Evolutionary conservation across 2,888 invertebrate genomes (phyloP), one percentile per base, ranked within the genome.

Genomic region (Lycophotia porphyrea): DNA sequence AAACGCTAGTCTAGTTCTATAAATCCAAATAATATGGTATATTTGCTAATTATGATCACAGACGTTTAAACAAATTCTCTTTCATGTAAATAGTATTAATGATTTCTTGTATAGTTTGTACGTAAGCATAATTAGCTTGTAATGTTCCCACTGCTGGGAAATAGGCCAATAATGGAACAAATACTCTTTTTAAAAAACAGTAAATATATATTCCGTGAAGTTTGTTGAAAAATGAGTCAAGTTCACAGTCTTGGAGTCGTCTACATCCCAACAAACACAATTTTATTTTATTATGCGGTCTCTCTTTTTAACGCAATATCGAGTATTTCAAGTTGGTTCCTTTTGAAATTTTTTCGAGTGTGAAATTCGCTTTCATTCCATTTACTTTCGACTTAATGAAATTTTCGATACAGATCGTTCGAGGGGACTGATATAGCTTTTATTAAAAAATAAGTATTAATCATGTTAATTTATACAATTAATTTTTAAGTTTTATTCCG

Each of bases 271-370:
- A 91, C 92, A 93, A 94, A 93, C 88, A 93, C 90, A 93, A 93
- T 93, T 93, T 93, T 92, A 93, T 93, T 93, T 93, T 92, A 94
- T 93, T 91, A 92, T 90, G 93, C 93, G 93, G 93, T 94, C 90
- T 93, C 91, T 91, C 91, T 92, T 92, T 93, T 92, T 90, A 93
- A 90, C 90, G 91, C 92, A 93, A 93, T 93, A 94, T 93, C 90
- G 92, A 93, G 93, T 93, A 93, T 93, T 93, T 89, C 89, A 89
- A 91, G 90, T 90, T 87, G 92, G 91, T 90, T 92, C 93, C 87
- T 93, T 95, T 95, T 94, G 93, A 93, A 92, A 94, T 90, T 92
- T 92, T 91, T 92, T 91, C 93, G 81, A 94, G 94, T 94, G 95
- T 94, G 87, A 94, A 95, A 95, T 95, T 93, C 91, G 85, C 90